Evolutionary conservation across 2,113 vertebrate species (phyloP).

Genomic region (Anser brachyrhynchus): DNA sequence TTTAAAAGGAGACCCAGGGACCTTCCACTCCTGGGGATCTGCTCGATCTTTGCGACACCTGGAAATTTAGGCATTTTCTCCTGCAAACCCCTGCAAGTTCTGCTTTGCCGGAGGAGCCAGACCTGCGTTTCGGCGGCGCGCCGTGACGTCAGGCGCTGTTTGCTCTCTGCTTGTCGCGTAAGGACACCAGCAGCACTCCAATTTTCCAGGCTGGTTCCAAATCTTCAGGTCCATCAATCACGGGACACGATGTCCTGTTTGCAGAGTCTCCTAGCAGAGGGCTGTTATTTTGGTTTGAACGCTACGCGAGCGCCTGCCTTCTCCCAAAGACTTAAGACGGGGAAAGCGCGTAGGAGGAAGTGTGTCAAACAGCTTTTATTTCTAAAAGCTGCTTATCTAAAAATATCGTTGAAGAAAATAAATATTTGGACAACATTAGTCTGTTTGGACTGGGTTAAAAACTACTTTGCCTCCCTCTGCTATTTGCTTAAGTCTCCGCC

Average conservation of each 20-base stretch:
- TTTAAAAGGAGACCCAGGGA: background rate
- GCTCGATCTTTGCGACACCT: rapidly evolving
- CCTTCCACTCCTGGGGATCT: background rate
- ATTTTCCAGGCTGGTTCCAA: background rate
- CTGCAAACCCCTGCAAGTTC: background rate
- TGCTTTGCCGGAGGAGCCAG: background rate
- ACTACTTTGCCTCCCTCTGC: background rate
- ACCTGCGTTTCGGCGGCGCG: background rate
- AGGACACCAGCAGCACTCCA: background rate
- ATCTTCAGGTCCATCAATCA: background rate
- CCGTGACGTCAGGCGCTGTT: background rate
- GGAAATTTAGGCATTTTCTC: rapidly evolving
- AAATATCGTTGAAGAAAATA: background rate
- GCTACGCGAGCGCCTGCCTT: rapidly evolving
- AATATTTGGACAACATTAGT: background rate
- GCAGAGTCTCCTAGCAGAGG: background rate
- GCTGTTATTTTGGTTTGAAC: background rate
- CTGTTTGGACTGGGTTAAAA: constrained; percentile 14
- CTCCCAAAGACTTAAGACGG: background rate
- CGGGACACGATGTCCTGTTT: rapidly evolving
- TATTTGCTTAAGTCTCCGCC: background rate
- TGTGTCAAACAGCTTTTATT: background rate
- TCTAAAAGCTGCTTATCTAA: constrained; percentile 31
- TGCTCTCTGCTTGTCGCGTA: background rate
- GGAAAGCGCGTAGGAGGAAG: background rate